Conservation (phyloP, 2,113 vertebrate species). For the Varanus salvator region DNA sequence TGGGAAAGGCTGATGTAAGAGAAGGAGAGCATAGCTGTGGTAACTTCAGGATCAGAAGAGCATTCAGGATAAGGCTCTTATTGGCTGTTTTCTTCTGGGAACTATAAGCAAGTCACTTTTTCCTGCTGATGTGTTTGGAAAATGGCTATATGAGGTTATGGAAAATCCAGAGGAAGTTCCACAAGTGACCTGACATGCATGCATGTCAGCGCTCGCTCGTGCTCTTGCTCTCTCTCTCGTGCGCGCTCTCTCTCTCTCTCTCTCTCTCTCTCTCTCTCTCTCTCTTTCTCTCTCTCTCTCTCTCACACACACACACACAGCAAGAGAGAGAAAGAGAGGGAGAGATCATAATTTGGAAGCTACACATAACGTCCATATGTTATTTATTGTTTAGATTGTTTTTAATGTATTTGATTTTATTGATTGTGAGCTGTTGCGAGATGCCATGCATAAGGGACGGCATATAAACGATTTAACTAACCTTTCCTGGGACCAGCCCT, state of each 20-base stretch:
- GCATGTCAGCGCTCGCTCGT: no score
- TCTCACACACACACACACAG: not conserved
- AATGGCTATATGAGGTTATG: constrained; percentile 28
- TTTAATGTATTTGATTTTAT: no score
- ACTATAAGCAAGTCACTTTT: constrained; percentile 17
- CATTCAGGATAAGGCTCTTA: not conserved
- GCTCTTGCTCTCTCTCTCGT: not conserved
- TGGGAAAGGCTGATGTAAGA: not conserved
- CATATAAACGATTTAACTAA: not conserved
- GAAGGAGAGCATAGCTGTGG: not conserved
- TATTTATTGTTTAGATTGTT: no score
- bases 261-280: not conserved
- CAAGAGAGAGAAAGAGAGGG: no score
- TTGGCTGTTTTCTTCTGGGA: constrained; percentile 3
- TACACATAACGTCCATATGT: no score
- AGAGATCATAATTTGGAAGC: no score
- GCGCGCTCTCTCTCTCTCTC: not conserved
- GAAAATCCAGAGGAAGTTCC: constrained; percentile 33
- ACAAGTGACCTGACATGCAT: not conserved
- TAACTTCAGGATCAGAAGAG: not conserved
- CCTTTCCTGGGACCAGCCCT: not conserved
- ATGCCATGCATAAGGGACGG: no score
- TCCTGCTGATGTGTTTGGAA: constrained; percentile 32
- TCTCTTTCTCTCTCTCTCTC: not conserved
- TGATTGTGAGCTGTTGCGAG: no score